Conservation (phyloP, 2,113 vertebrate species). For the Rissa tridactyla region DNA sequence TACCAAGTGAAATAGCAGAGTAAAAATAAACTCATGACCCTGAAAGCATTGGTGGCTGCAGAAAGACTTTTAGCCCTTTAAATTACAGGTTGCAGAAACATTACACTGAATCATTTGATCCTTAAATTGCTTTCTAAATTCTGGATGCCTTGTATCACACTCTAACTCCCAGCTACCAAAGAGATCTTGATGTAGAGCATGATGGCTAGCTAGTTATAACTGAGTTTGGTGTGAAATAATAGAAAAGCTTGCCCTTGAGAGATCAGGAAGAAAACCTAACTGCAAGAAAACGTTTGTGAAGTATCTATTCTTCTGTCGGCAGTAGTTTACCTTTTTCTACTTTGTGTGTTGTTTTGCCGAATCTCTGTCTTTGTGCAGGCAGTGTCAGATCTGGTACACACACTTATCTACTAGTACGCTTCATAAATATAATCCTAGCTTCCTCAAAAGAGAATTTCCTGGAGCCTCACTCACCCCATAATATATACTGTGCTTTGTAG, state of each 20-base stretch:
- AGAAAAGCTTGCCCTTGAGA: background rate
- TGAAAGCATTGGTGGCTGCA: background rate
- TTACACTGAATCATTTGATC: constrained; percentile 19
- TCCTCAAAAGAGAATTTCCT: background rate
- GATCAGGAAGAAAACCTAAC: background rate
- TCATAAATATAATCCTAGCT: background rate
- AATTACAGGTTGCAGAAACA: constrained; percentile 28
- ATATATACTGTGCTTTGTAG: background rate
- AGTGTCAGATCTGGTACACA: background rate
- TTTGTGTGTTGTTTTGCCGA: background rate
- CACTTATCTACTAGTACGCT: background rate
- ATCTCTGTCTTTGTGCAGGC: background rate
- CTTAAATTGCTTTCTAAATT: constrained; percentile 34
- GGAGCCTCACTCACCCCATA: background rate
- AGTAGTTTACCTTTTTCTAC: background rate
- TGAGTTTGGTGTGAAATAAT: background rate
- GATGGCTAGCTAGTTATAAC: background rate
- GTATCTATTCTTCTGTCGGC: background rate
- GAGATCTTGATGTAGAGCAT: background rate
- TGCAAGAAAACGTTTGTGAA: background rate
- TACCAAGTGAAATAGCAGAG: constrained; percentile 17
- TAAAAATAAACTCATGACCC: constrained; percentile 7
- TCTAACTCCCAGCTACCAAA: background rate
- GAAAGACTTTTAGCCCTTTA: constrained; percentile 20
- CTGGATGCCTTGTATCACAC: background rate